Conservation (phyloP, 2,888 invertebrate species). For the Rhabditophanes sp. region DNA sequence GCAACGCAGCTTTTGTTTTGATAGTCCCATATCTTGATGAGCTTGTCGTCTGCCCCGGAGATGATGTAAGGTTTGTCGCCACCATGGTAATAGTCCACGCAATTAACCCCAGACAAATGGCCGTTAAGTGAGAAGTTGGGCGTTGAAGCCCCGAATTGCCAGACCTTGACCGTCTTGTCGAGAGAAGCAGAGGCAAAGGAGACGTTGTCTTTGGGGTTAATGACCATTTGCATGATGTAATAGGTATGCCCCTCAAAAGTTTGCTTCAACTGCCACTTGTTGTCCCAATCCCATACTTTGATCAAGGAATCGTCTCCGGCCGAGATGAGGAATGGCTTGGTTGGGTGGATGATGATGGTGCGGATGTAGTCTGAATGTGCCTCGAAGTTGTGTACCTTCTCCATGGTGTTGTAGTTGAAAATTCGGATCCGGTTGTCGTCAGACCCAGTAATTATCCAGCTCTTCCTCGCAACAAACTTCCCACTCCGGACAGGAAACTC, state of each 20-base stretch:
- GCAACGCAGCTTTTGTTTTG: constrained; percentile 95
- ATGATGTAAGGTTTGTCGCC: constrained; percentile 94
- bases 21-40: constrained; percentile 96
- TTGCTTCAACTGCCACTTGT: constrained; percentile 80
- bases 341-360: constrained; percentile 83
- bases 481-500: constrained; percentile 84
- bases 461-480: constrained; percentile 82
- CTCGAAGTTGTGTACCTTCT: constrained; percentile 78
- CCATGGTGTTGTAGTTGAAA: constrained; percentile 55
- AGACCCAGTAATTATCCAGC: constrained; percentile 92
- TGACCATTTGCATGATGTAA: constrained; percentile 94
- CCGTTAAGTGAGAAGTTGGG: constrained; percentile 88
- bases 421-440: constrained; percentile 44
- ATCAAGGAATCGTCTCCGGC: constrained; percentile 79
- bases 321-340: constrained; percentile 82
- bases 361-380: constrained; percentile 88
- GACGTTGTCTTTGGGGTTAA: constrained; percentile 96
- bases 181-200: constrained; percentile 92
- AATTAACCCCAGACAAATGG: constrained; percentile 74
- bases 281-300: constrained; percentile 98
- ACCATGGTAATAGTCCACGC: constrained; percentile 69
- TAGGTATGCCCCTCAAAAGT: constrained; percentile 90
- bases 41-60: constrained; percentile 86
- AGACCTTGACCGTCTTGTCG: constrained; percentile 88
- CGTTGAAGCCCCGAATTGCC: constrained; percentile 83